Conservation (phyloP, 2,888 invertebrate species). For the Brachynemurus nebulosus region DNA sequence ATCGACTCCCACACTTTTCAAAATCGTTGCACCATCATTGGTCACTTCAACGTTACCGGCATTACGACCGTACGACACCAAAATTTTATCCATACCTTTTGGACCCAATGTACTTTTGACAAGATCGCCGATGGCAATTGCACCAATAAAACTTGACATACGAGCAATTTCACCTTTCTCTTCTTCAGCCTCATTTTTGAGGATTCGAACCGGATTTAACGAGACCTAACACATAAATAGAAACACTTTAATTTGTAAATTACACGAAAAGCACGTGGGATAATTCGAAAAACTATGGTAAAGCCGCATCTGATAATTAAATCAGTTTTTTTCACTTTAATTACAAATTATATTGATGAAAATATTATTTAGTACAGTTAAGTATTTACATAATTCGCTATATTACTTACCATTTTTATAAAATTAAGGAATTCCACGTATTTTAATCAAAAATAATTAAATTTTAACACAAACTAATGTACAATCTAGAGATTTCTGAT, state of each 20-base stretch:
- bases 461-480: no score
- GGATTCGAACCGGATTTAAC: conserved; percentile 84
- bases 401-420: no score
- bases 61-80: conserved; percentile 66
- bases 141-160: conserved; percentile 94
- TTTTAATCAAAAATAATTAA: no score
- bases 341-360: no score
- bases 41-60: conserved; percentile 86
- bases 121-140: conserved; percentile 96
- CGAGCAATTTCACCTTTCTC: conserved; percentile 96
- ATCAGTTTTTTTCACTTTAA: not conserved
- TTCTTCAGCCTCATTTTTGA: conserved; percentile 94
- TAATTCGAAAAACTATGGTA: not conserved
- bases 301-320: not conserved
- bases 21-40: conserved; percentile 97
- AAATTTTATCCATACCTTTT: conserved; percentile 95
- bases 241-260: not conserved
- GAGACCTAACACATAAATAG: conserved; percentile 46
- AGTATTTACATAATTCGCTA: no score
- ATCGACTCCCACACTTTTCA: conserved; percentile 91
- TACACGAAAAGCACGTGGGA: not conserved
- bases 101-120: conserved; percentile 97
- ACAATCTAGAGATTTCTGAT: no score
- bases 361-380: no score
- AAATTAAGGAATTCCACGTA: no score